Conservation (phyloP, 2,113 vertebrate species). For the Amazona vittata region DNA sequence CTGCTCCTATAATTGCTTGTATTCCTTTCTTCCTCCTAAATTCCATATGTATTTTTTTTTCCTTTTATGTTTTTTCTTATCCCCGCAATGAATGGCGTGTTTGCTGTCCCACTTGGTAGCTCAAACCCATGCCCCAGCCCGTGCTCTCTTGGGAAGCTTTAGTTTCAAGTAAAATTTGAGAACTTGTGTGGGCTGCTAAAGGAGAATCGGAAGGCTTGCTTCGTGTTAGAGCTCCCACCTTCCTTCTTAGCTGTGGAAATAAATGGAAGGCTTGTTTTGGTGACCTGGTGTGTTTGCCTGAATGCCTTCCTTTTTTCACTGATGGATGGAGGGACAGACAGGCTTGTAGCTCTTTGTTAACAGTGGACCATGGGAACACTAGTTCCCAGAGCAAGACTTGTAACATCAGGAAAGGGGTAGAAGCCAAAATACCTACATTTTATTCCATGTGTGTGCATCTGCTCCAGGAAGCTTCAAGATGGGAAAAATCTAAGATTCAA, state of each 20-base stretch:
- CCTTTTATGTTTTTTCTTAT: not conserved
- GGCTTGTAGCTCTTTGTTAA: not conserved
- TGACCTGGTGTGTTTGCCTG: accelerated
- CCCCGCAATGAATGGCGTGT: not conserved
- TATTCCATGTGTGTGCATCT: not conserved
- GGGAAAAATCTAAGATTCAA: not conserved
- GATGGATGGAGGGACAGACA: not conserved
- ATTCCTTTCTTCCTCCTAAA: not conserved
- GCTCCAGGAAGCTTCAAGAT: not conserved
- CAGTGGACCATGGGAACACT: not conserved
- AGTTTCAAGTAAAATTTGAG: not conserved
- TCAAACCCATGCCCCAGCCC: not conserved
- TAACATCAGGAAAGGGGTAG: not conserved
- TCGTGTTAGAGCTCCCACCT: not conserved
- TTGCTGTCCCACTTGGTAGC: not conserved
- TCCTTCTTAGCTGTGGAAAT: not conserved
- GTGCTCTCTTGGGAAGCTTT: not conserved
- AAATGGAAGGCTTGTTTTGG: not conserved
- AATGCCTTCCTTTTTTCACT: not conserved
- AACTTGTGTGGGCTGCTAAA: not conserved
- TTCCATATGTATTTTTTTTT: not conserved
- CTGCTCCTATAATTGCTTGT: not conserved
- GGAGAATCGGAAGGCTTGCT: not conserved
- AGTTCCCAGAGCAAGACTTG: not conserved
- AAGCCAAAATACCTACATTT: not conserved